Base-by-base conservation (phyloP, 2,113 vertebrate genomes). In the Cochlearius cochlearius region DNA sequence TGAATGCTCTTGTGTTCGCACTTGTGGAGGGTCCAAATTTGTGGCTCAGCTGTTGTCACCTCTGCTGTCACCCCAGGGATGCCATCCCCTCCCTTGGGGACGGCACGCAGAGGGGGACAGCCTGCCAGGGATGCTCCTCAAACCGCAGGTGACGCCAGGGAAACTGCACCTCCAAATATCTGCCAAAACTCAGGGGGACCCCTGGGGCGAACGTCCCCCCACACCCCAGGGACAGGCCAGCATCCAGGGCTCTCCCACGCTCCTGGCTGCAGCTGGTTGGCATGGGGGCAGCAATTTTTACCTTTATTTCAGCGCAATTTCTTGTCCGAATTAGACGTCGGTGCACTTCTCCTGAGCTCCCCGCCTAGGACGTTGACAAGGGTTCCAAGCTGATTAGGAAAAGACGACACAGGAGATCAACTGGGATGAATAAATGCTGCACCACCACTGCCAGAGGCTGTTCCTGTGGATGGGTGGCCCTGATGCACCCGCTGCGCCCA, bases 381-480 rank as follows among this genome's bases (percentile, higher is more conserved):
- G 25, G 9, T 34, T 88, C 39, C 7, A 1, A 16, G 83, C 4
- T 5, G 9, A 66, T 81, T 47, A 25, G 49, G 47, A 26, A 36
- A 47, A 75, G 68, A 47, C n/a, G 6, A 9, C 84, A 0, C 0
- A 5, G 69, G 64, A 85, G 47, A 62, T 7, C 36, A 39, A 11
- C 15, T 6, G 26, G 43, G 68, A 43, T 1, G 22, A 58, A 34
- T 5, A 71, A 71, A 63, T 0, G 0, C 1, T 2, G 22, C 2
- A 1, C 22, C 22, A 3, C 72, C 75, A 18, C 50, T 5, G 0
- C 36, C 12, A 1, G 17, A 5, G 1, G 30, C 63, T 68, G 16
- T 6, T 36, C 52, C 58, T 29, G 7, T 0, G 29, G 66, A 2
- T 27, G 71, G 55, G 45, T 38, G 75, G 17, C 38, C 56, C 32